Evolutionary conservation across 2,113 vertebrate species (phyloP), one percentile per base, ranked within the genome.

Genomic region (Arothron firmamentum): DNA sequence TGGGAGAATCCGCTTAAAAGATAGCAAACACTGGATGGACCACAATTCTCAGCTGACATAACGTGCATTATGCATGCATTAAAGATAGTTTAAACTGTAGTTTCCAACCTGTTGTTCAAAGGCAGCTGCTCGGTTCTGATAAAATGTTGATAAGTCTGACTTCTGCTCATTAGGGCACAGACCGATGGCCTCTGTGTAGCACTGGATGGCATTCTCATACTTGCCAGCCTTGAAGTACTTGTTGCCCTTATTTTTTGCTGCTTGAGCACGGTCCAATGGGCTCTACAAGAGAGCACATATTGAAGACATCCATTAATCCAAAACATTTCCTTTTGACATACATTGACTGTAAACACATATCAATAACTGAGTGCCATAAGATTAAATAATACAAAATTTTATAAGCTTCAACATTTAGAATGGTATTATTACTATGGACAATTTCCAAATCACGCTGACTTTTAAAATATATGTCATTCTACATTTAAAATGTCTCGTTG

Each of bases 151-250:
- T 82, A 99, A 89, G 72, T 99, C 97, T 2, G 87, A 74, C 66
- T 94, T 98, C 66, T 97, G 95, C 71, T 98, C 96, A 14, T 87
- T 80, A 50, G 97, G 97, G 61, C 97, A 99, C 45, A 97, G 80
- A 66, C 88, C 90, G 65, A 99, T 97, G 67, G 97, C 97, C 65
- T 99, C 97, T 6, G 97, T 96, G 64, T 99, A 99, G 83, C 96
- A 99, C 77, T 94, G 93, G 91, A 99, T 99, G 70, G 97, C 97
- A 31, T 94, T 94, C 28, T 99, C 97, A 19, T 93, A 99, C 85
- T 94, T 99, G 72, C 92, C 92, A 65, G 96, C 96, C 90, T 99
- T 99, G 76, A 99, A 99, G 56, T 94, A 98, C 62, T 99, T 99
- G 90, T 99, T 99, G 64, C 97, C 97, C 89, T 93, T 96, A 90